Conservation (phyloP, 2,797 vertebrate genomes). For the Triplophysa yarkandensis region DNA sequence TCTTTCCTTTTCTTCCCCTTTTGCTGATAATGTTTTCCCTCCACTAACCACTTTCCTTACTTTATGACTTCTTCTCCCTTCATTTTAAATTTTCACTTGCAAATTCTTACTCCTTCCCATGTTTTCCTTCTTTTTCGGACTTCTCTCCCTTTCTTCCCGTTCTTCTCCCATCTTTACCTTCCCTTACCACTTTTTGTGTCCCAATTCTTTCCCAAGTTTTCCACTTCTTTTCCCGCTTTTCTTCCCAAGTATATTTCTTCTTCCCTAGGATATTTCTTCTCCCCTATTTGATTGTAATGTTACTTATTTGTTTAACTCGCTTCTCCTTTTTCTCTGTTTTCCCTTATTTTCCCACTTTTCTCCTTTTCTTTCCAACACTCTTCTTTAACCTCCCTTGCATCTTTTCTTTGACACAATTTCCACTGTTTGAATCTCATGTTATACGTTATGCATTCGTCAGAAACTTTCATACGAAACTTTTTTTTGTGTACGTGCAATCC, state of each 20-base stretch:
- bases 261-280: not conserved
- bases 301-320: too few relatives aligned
- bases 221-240: not conserved
- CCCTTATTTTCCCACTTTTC: not conserved
- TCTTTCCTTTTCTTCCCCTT: not conserved
- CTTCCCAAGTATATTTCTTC: slow-evolving; percentile 5
- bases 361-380: too few relatives aligned
- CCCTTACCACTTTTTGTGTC: not conserved
- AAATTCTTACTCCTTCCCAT: too few relatives aligned
- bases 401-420: not conserved
- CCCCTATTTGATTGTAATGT: too few relatives aligned
- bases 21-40: not conserved
- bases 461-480: too few relatives aligned
- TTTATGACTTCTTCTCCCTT: not conserved
- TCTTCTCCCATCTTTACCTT: not conserved
- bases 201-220: not conserved
- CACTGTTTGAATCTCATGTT: not conserved
- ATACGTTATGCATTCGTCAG: too few relatives aligned
- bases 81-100: too few relatives aligned
- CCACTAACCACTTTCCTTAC: not conserved
- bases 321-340: not conserved
- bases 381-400: not conserved
- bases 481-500: too few relatives aligned
- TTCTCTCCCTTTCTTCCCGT: not conserved
- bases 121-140: not conserved